phyloP scores from a whole-genome alignment of 2,113 vertebrate species.

The Platysteira castanea region DNA sequence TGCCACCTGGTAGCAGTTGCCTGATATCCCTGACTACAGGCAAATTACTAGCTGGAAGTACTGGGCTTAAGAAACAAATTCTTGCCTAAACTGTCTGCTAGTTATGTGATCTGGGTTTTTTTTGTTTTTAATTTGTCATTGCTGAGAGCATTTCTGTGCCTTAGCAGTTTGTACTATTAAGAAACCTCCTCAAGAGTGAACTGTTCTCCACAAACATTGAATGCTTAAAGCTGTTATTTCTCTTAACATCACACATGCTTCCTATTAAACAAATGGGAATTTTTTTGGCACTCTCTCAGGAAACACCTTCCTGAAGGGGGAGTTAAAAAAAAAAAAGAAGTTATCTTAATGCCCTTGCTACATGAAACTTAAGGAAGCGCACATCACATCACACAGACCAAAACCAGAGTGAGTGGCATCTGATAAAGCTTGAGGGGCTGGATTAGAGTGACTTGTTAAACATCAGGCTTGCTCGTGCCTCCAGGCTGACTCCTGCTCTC shows the following conservation, averaged over 20 bases:
- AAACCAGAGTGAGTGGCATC: not conserved
- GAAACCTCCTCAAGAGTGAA: not conserved
- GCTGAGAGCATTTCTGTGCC: not conserved
- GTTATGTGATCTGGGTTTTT: accelerated
- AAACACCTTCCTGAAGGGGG: not conserved
- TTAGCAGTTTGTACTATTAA: not conserved
- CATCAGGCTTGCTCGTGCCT: not conserved
- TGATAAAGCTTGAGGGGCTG: not conserved
- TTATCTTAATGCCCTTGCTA: not conserved
- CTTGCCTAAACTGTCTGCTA: not conserved
- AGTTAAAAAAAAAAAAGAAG: not conserved
- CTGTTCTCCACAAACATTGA: not conserved
- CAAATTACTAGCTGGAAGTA: not conserved
- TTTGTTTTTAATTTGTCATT: not conserved
- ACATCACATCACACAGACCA: not conserved
- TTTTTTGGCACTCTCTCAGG: not conserved
- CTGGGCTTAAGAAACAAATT: not conserved
- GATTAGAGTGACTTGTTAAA: not conserved
- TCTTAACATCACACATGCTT: slow-evolving; percentile 5
- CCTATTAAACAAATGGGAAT: not conserved
- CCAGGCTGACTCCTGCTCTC: not conserved
- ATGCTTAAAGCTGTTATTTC: not conserved
- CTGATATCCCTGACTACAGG: not conserved
- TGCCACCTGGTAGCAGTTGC: not conserved
- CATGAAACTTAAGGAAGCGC: not conserved